These are phyloP conservation scores for Strongylocentrotus purpuratus DNA, from an alignment of 35 echinoderm and acorn worm genomes.

Conservation along the genomic window DNA sequence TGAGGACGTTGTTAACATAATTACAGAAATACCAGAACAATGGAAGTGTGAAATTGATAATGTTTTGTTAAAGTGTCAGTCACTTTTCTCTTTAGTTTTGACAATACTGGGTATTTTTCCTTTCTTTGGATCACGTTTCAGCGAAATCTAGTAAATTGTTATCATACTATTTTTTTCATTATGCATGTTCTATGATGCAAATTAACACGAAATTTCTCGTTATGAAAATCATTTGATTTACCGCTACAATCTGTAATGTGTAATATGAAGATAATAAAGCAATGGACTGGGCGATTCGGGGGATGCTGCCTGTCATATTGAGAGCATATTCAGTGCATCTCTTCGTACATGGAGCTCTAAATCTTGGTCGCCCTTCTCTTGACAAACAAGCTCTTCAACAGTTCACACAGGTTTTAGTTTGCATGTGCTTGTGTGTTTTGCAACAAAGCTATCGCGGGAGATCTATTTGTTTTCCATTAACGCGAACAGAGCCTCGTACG, in stretches of 20 bases:
- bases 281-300: too few species aligned
- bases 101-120: neutral
- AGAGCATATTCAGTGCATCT: too few species aligned
- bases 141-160: too few species aligned
- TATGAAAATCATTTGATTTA: too few species aligned
- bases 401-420: neutral
- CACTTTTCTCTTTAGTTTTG: neutral
- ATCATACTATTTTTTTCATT: too few species aligned
- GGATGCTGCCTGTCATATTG: too few species aligned
- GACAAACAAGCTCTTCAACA: neutral
- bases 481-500: neutral
- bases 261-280: too few species aligned
- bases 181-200: too few species aligned
- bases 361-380: neutral
- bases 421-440: neutral
- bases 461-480: constrained; percentile 42
- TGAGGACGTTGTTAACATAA: neutral
- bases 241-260: too few species aligned
- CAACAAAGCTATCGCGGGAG: constrained; percentile 14
- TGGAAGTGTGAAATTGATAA: neutral
- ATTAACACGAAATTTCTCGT: too few species aligned
- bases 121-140: too few species aligned
- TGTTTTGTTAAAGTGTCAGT: neutral
- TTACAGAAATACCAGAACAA: neutral
- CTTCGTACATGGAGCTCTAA: too few species aligned